Evolutionary conservation across 2,113 vertebrate species (phyloP), one percentile per base, ranked within the genome.

Genomic region (Eurystomus gularis): DNA sequence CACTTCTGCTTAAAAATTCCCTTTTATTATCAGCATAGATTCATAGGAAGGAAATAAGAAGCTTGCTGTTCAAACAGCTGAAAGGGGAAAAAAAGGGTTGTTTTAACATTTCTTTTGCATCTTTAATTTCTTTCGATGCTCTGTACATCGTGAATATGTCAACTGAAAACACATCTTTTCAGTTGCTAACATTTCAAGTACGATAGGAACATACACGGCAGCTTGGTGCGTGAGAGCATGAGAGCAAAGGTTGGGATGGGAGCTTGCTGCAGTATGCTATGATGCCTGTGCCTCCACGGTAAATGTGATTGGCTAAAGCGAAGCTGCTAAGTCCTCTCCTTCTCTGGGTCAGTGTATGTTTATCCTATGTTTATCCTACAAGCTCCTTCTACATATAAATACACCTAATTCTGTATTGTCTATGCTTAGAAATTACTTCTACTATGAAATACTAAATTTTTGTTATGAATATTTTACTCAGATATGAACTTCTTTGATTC

Each of bases 1-100:
- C 16, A 26, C 44, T 94, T 86, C 86, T 95, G 81, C 62, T 94
- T 94, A 94, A 97, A 94, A 94, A 96, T 95, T 85, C 90, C 61
- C 80, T 97, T 96, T 96, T 77, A 96, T 93, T 96, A 86, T 73
- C 92, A 75, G 18, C 15, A 51, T 88, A 93, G 76, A 65, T 76
- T 90, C 35, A 37, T 2, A 68, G 57, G 37, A 85, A 52, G 94
- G 58, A 85, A 73, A 82, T 57, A 89, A 92, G 88, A 44, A 61
- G 62, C 88, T 60, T 52, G 16, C 70, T 86, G 52, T 79, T 88
- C 44, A 93, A 78, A 95, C 55, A 37, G 79, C 81, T 84, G 55
- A 94, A 88, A 92, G 60, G 48, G 55, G 0, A 1, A 2, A 21
- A 79, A 68, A 55, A 82, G 40, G 44, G n/a, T 94, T 94, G 83